A percentile compares a stretch with the other conserved stretches of the same genome.
phyloP scores from a whole-genome alignment of 2,888 invertebrate species.

The Tenthredo distinguenda region DNA sequence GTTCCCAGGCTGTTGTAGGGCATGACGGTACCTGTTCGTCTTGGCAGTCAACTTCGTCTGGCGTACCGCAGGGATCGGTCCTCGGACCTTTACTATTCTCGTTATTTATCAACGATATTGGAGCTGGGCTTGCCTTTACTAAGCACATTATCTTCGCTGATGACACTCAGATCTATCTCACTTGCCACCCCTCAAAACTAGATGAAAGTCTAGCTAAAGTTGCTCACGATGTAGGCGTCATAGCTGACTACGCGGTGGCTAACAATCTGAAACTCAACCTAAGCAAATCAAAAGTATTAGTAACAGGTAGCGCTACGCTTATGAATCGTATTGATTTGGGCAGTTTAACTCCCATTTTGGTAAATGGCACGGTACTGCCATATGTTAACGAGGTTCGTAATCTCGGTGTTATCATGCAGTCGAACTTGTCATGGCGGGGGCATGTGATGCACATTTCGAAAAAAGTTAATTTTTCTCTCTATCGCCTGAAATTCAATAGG shows the following conservation, averaged over 20 bases:
- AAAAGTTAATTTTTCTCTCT: too few species aligned
- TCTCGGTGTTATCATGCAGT: too few species aligned
- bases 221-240: not conserved
- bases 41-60: too few species aligned
- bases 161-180: constrained; percentile 48
- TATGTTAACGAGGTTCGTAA: too few species aligned
- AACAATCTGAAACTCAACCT: not conserved
- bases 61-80: not conserved
- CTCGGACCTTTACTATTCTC: not conserved
- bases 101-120: not conserved
- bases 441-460: too few species aligned
- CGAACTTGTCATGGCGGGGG: too few species aligned
- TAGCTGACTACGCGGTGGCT: not conserved
- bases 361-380: too few species aligned
- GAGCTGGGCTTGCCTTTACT: not conserved
- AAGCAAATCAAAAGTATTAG: not conserved
- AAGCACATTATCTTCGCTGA: constrained; percentile 31
- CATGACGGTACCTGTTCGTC: too few species aligned
- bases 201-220: not conserved
- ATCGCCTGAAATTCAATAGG: too few species aligned
- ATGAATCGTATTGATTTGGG: too few species aligned
- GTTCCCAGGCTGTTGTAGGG: too few species aligned
- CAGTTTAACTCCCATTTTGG: too few species aligned
- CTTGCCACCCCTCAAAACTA: not conserved
- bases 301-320: constrained; percentile 6